phyloP scores from a whole-genome alignment of 2,113 vertebrate species.

The Tragelaphus imberbis region DNA sequence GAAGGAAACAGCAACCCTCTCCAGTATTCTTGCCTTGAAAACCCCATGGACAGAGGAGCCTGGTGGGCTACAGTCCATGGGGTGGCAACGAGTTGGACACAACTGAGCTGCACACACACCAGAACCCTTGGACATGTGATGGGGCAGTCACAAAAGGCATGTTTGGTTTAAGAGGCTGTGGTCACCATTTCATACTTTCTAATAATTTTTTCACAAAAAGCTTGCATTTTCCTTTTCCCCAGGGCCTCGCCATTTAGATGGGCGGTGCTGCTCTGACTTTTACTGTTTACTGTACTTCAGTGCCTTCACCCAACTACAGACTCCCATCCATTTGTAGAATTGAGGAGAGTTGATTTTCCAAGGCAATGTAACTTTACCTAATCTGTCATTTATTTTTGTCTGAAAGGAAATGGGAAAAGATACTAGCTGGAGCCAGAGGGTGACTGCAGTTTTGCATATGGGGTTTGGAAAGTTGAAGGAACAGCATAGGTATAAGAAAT shows the following conservation, averaged over 20 bases:
- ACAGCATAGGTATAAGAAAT: not conserved
- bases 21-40: not conserved
- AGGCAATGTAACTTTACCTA: not conserved
- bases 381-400: not conserved
- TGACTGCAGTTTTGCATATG: not conserved
- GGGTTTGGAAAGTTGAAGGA: not conserved
- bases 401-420: not conserved
- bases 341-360: not conserved
- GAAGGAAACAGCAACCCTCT: not conserved
- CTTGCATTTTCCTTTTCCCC: not conserved
- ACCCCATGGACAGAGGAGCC: not conserved
- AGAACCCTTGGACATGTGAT: not conserved
- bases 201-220: not conserved
- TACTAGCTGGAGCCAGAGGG: not conserved
- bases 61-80: not conserved
- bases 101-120: not conserved
- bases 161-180: not conserved
- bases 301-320: not conserved
- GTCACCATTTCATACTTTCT: not conserved
- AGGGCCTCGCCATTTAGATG: too few relatives aligned
- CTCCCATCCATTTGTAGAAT: not conserved
- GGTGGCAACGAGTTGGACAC: not conserved
- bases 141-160: not conserved
- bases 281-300: not conserved
- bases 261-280: fast-evolving